Evolutionary conservation across 1,140 invertebrate genomes (phyloP).

Genomic region (Andricus grossulariae): DNA sequence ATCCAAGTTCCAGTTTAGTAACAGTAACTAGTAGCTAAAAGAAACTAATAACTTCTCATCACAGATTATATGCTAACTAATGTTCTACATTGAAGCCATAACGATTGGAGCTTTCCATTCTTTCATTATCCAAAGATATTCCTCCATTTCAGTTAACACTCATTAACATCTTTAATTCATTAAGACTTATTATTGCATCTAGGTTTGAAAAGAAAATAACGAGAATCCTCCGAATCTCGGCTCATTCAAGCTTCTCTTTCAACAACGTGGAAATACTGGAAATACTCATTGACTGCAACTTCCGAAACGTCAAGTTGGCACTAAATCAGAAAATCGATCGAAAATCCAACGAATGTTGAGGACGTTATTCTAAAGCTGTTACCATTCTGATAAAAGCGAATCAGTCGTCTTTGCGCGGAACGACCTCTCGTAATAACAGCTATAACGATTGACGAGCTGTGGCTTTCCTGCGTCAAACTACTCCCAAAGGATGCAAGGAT

Average conservation of each 20-base stretch:
- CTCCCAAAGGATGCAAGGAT: neutral
- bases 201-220: neutral
- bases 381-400: neutral
- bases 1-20: too few relatives aligned
- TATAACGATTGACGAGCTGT: slow-evolving; percentile 4
- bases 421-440: slow-evolving; percentile 6
- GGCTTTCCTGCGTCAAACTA: neutral
- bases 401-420: neutral
- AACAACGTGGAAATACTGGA: too few relatives aligned
- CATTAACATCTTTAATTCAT: slow-evolving; percentile 27
- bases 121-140: too few relatives aligned
- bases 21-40: too few relatives aligned
- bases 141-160: slow-evolving; percentile 8
- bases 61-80: too few relatives aligned
- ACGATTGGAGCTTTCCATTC: too few relatives aligned
- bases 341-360: neutral
- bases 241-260: neutral
- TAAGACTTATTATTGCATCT: slow-evolving; percentile 4
- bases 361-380: slow-evolving; percentile 14
- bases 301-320: neutral
- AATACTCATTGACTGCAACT: neutral
- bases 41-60: too few relatives aligned
- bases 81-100: too few relatives aligned
- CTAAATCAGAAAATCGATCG: slow-evolving; percentile 12
- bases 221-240: slow-evolving; percentile 28